Percentiles rank a stretch among this genome's conserved stretches.
These are phyloP conservation scores for Nannobrachium achirus DNA, from an alignment of 2,113 vertebrate species.

Conservation along the genomic window DNA sequence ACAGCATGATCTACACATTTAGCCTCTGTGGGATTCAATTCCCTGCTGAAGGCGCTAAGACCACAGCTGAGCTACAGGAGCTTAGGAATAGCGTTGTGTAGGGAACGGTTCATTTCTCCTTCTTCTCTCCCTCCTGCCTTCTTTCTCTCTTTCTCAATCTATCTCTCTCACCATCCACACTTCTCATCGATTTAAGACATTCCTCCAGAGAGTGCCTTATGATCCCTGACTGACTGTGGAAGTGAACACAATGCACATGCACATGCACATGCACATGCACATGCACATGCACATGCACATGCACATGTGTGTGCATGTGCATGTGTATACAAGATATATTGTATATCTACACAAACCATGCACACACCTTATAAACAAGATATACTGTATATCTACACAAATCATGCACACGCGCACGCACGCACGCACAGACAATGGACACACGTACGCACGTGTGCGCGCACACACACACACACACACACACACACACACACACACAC, in stretches of 20 bases:
- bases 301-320: too few species aligned
- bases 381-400: too few species aligned
- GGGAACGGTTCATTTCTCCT: background rate
- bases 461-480: background rate
- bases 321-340: too few species aligned
- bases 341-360: too few species aligned
- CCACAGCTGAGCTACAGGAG: slow-evolving; percentile 15
- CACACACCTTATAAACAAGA: too few species aligned
- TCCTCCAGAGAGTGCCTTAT: background rate
- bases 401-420: too few species aligned
- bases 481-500: slow-evolving; percentile 2
- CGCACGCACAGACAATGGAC: background rate
- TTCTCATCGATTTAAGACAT: background rate
- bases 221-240: too few species aligned
- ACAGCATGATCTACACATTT: slow-evolving; percentile 36
- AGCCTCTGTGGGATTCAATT: slow-evolving; percentile 40
- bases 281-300: too few species aligned
- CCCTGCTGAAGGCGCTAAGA: slow-evolving; percentile 23
- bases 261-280: background rate
- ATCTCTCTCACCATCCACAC: background rate
- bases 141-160: slow-evolving; percentile 8
- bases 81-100: slow-evolving; percentile 13
- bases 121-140: background rate
- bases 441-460: too few species aligned
- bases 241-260: too few species aligned